Evolutionary conservation across 2,113 vertebrate species (phyloP).

Genomic region (Otis tarda): DNA sequence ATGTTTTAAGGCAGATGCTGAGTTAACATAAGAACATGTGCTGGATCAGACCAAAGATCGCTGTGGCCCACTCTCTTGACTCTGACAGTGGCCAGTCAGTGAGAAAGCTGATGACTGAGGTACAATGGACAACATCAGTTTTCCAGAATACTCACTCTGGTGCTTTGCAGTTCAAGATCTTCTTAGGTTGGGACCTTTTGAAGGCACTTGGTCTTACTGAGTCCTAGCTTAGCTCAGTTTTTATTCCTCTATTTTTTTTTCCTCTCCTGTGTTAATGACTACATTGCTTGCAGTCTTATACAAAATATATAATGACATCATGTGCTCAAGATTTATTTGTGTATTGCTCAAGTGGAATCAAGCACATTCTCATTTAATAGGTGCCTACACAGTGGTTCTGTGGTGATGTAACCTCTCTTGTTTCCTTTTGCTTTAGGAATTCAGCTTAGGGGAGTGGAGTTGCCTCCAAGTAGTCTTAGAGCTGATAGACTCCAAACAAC

Average conservation of each 20-base stretch:
- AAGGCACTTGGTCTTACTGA: neutral
- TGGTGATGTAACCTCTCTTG: neutral
- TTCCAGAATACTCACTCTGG: neutral
- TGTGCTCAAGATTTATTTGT: neutral
- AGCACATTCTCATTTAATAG: neutral
- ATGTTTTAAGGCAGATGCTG: neutral
- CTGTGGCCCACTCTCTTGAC: neutral
- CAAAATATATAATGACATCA: neutral
- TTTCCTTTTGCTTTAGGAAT: conserved; percentile 79
- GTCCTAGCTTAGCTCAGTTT: neutral
- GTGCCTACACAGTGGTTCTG: neutral
- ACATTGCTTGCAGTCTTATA: neutral
- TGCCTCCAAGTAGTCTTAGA: conserved; percentile 93
- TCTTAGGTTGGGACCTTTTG: neutral
- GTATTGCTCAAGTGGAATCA: neutral
- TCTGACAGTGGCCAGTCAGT: neutral
- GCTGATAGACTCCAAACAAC: conserved; percentile 88
- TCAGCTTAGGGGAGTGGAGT: conserved; percentile 92
- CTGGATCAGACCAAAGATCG: neutral
- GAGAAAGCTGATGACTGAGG: neutral
- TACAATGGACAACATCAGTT: neutral
- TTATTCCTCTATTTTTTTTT: neutral
- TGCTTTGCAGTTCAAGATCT: neutral
- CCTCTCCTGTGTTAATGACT: neutral
- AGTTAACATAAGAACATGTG: neutral